Percentiles rank a stretch among this genome's conserved stretches.
These are phyloP conservation scores for Troides oblongomaculatus DNA, from an alignment of 2,888 invertebrate species.

Conservation along the genomic window DNA sequence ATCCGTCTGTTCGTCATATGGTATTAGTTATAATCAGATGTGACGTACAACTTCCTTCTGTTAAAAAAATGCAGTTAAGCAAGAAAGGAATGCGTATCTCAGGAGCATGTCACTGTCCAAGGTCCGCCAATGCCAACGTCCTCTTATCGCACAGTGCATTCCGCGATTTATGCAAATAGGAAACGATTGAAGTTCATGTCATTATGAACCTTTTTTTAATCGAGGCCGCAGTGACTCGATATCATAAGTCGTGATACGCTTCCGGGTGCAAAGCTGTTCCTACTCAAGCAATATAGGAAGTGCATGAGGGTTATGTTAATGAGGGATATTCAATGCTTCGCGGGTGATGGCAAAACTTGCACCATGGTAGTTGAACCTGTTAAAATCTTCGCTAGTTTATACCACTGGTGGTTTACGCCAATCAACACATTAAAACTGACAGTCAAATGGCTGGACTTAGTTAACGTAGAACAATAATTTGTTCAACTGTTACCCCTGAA, in stretches of 20 bases:
- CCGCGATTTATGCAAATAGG: constrained; percentile 28
- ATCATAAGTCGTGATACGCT: neutral
- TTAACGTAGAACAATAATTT: too few species aligned
- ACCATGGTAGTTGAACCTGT: neutral
- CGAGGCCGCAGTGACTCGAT: neutral
- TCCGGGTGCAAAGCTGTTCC: constrained; percentile 8
- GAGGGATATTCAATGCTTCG: neutral
- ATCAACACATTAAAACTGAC: too few species aligned
- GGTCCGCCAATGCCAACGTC: constrained; percentile 7
- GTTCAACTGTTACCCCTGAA: too few species aligned
- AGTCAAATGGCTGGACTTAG: too few species aligned
- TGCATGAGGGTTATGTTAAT: neutral
- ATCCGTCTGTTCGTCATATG: too few species aligned
- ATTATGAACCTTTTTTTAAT: constrained; percentile 11
- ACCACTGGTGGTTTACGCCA: too few species aligned
- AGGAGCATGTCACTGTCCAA: constrained; percentile 1
- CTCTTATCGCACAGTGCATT: constrained; percentile 21
- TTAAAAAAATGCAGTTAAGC: neutral
- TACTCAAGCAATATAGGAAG: constrained; percentile 6
- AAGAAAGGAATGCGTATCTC: neutral
- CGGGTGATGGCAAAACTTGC: too few species aligned
- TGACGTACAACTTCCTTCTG: neutral
- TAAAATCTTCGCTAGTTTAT: neutral
- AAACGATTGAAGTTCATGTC: constrained; percentile 9
- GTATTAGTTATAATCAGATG: neutral